Evolutionary conservation across 1,140 invertebrate genomes (phyloP).

Genomic region (Phthorimaea operculella): DNA sequence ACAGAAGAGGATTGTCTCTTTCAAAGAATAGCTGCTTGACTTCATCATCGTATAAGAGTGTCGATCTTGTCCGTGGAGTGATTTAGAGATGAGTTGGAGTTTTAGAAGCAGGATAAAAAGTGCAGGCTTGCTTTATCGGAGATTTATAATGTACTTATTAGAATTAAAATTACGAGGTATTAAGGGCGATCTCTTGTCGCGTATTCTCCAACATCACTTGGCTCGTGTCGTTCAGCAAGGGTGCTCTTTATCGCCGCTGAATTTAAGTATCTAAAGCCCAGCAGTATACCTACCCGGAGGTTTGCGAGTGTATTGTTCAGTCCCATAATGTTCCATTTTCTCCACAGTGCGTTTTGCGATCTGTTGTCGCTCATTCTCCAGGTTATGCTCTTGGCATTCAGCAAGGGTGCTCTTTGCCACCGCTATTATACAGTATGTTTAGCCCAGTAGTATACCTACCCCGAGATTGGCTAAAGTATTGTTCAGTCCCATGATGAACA

Average conservation of each 20-base stretch:
- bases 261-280: too few species aligned
- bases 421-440: conserved; percentile 35
- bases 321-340: conserved; percentile 62
- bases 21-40: too few species aligned
- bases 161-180: too few species aligned
- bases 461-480: conserved; percentile 54
- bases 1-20: too few species aligned
- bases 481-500: conserved; percentile 63
- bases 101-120: too few species aligned
- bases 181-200: conserved; percentile 55
- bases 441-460: too few species aligned
- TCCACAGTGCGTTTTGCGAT: conserved; percentile 57
- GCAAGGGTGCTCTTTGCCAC: conserved; percentile 56
- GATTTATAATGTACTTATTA: too few species aligned
- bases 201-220: conserved; percentile 55
- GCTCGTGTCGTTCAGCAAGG: conserved; percentile 53
- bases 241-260: conserved; percentile 59
- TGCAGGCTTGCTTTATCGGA: too few species aligned
- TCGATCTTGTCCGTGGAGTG: too few species aligned
- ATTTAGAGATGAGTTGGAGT: too few species aligned
- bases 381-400: conserved; percentile 52
- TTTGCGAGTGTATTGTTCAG: conserved; percentile 59
- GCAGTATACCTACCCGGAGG: conserved; percentile 15
- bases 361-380: conserved; percentile 53
- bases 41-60: too few species aligned